Percentiles rank a stretch among this genome's conserved stretches.
Evolutionary conservation across 2,113 vertebrate genomes (phyloP).

Genomic region (Corvus moneduloides): DNA sequence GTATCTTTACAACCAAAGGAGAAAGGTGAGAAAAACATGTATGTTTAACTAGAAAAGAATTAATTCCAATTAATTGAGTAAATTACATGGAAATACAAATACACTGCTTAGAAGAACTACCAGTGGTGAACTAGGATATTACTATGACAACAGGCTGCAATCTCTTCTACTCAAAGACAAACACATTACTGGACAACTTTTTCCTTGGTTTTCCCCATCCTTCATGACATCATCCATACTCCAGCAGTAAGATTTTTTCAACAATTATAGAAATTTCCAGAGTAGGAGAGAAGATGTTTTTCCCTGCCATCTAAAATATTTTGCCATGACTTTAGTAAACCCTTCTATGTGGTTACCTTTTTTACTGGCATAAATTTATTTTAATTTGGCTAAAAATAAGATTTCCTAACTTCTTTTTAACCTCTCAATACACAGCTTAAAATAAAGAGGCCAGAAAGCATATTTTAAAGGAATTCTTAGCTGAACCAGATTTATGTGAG

Average conservation of each 20-base stretch:
- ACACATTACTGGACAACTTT: not conserved
- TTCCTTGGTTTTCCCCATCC: not conserved
- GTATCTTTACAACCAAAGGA: slow-evolving; percentile 79
- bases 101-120: not conserved
- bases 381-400: not conserved
- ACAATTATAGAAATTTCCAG: not conserved
- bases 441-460: not conserved
- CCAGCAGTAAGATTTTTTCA: not conserved
- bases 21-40: not conserved
- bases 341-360: not conserved
- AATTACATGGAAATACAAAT: not conserved
- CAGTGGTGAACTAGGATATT: not conserved
- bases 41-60: not conserved
- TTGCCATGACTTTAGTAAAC: not conserved
- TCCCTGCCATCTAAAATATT: not conserved
- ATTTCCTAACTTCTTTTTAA: not conserved
- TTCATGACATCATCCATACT: not conserved
- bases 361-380: not conserved
- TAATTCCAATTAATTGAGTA: not conserved
- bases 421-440: not conserved
- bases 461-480: not conserved
- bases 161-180: not conserved
- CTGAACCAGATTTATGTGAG: not conserved
- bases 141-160: not conserved
- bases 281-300: not conserved